These are phyloP conservation scores for Gallinago nigripennis DNA, from an alignment of 2,797 vertebrate species.

Conservation along the genomic window DNA sequence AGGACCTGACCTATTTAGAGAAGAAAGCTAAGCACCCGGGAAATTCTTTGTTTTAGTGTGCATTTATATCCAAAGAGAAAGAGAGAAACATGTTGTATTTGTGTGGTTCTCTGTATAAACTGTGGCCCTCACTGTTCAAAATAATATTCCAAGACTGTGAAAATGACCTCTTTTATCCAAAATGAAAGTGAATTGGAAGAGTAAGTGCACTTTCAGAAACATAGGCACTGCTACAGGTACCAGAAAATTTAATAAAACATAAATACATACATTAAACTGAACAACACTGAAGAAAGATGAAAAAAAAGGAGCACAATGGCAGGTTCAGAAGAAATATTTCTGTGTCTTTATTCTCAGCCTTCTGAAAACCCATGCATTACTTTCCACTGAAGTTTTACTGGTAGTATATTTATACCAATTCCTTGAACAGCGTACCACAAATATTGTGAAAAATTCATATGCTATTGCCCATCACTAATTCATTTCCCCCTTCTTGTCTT, in stretches of 20 bases:
- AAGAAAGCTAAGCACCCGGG: not conserved
- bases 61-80: not conserved
- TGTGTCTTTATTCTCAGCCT: not conserved
- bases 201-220: not conserved
- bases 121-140: not conserved
- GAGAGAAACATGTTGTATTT: not conserved
- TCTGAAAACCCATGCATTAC: not conserved
- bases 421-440: not conserved
- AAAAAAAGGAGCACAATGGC: not conserved
- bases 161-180: not conserved
- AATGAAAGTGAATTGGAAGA: not conserved
- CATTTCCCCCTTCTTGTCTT: not conserved
- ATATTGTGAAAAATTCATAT: not conserved
- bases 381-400: not conserved
- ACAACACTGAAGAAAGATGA: not conserved
- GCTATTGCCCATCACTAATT: not conserved
- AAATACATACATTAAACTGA: not conserved
- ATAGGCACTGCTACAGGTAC: rapidly evolving
- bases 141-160: not conserved
- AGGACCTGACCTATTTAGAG: not conserved
- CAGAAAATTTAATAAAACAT: not conserved
- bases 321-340: not conserved
- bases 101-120: not conserved
- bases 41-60: not conserved
- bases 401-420: not conserved